Conservation (phyloP, 2,797 vertebrate species). For the Vipera ursinii region DNA sequence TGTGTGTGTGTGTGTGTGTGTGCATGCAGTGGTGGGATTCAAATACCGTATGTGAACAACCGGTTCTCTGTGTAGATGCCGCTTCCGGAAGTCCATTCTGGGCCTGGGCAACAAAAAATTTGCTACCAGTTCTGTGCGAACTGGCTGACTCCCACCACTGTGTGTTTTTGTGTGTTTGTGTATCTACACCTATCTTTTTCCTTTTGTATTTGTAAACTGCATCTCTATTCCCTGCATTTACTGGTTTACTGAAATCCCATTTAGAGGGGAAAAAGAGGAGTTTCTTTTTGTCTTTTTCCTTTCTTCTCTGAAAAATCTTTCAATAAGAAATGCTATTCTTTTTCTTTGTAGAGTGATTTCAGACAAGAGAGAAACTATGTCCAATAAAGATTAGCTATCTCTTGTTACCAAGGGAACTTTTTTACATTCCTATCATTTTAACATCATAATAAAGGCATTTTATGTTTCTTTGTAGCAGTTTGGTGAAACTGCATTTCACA, state of each 20-base stretch:
- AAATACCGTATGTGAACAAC: too few relatives aligned
- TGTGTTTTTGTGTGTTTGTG: too few relatives aligned
- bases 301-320: not conserved
- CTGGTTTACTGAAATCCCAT: not conserved
- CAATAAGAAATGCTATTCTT: not conserved
- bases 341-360: not conserved
- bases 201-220: not conserved
- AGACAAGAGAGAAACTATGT: not conserved
- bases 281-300: not conserved
- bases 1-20: too few relatives aligned
- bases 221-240: not conserved
- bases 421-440: not conserved
- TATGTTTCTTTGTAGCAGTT: not conserved
- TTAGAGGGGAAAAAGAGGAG: not conserved
- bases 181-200: too few relatives aligned
- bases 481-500: not conserved
- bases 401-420: conserved; percentile 3
- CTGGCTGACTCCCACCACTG: too few relatives aligned
- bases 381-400: not conserved
- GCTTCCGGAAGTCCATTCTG: too few relatives aligned
- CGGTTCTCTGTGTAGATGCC: too few relatives aligned
- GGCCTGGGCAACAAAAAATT: too few relatives aligned
- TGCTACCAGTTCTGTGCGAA: too few relatives aligned
- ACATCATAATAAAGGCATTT: not conserved
- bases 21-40: too few relatives aligned